phyloP scores from a whole-genome alignment of 2,888 invertebrate genomes.

The Scaptomyza caliginosa region DNA sequence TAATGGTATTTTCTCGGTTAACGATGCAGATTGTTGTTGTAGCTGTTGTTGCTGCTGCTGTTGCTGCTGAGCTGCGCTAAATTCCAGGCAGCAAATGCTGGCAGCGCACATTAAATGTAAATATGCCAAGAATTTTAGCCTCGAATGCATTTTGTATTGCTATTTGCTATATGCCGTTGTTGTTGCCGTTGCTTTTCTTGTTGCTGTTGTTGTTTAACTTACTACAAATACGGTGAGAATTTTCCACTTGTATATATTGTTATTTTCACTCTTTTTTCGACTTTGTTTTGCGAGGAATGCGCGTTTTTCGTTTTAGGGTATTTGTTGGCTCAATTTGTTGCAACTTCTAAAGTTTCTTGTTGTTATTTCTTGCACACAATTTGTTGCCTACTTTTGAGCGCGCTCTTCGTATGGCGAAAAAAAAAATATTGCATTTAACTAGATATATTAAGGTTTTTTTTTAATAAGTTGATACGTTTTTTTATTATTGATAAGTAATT shows the following conservation, averaged over 20 bases:
- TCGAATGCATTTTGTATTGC: slow-evolving; percentile 82
- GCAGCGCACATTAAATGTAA: slow-evolving; percentile 82
- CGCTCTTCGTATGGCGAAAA: slow-evolving; percentile 10
- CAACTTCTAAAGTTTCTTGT: slow-evolving; percentile 11
- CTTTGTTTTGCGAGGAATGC: not conserved
- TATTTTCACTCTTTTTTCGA: slow-evolving; percentile 6
- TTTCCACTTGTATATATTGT: slow-evolving; percentile 34
- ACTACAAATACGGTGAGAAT: slow-evolving; percentile 41
- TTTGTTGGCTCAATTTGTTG: slow-evolving; percentile 44
- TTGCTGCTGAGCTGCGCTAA: slow-evolving; percentile 71
- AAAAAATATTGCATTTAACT: slow-evolving; percentile 17
- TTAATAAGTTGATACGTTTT: slow-evolving; percentile 13
- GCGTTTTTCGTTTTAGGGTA: slow-evolving; percentile 13
- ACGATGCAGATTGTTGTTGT: slow-evolving; percentile 71
- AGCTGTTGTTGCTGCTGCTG: slow-evolving; percentile 38
- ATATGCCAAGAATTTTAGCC: slow-evolving; percentile 81
- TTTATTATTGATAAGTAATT: slow-evolving; percentile 19
- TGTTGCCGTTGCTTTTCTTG: slow-evolving; percentile 6
- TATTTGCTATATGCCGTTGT: slow-evolving; percentile 29
- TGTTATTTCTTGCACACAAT: slow-evolving; percentile 22
- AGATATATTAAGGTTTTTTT: slow-evolving; percentile 6
- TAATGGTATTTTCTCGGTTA: slow-evolving; percentile 84
- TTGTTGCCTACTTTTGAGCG: slow-evolving; percentile 35
- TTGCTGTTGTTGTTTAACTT: slow-evolving; percentile 10
- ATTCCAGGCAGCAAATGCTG: slow-evolving; percentile 77